These are phyloP conservation scores for Mormyrops boulengeri DNA, from an alignment of 2,797 vertebrate genomes.

Conservation along the genomic window DNA sequence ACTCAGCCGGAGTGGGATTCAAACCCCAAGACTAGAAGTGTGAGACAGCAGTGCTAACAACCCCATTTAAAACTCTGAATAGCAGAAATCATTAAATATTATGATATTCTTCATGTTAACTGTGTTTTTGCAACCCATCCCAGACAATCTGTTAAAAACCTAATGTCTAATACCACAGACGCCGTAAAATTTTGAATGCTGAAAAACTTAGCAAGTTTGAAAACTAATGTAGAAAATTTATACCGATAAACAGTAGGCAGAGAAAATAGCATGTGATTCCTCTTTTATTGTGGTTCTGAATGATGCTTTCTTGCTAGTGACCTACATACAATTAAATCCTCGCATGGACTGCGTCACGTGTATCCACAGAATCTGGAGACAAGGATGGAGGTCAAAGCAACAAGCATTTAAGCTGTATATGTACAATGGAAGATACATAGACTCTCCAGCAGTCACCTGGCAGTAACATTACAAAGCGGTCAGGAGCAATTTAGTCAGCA, in stretches of 20 bases:
- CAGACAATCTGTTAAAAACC: background rate
- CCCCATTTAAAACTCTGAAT: background rate
- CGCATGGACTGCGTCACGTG: background rate
- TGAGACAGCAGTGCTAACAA: background rate
- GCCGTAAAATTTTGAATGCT: background rate
- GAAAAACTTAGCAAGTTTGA: background rate
- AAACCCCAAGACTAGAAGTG: background rate
- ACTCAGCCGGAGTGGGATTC: background rate
- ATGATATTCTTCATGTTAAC: background rate
- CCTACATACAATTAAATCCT: background rate
- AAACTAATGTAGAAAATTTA: background rate
- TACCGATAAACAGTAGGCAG: background rate
- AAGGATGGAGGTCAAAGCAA: background rate
- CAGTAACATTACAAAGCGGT: background rate
- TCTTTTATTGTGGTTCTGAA: background rate
- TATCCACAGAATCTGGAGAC: background rate
- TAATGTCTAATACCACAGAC: background rate
- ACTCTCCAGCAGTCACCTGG: background rate
- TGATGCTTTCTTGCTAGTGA: background rate
- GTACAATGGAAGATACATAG: background rate
- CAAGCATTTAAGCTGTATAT: background rate
- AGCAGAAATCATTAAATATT: background rate
- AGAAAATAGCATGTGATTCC: background rate
- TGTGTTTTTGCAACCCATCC: background rate
- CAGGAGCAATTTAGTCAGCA: background rate